Evolutionary conservation across 2,888 invertebrate genomes (phyloP).

Genomic region (Allacma fusca): DNA sequence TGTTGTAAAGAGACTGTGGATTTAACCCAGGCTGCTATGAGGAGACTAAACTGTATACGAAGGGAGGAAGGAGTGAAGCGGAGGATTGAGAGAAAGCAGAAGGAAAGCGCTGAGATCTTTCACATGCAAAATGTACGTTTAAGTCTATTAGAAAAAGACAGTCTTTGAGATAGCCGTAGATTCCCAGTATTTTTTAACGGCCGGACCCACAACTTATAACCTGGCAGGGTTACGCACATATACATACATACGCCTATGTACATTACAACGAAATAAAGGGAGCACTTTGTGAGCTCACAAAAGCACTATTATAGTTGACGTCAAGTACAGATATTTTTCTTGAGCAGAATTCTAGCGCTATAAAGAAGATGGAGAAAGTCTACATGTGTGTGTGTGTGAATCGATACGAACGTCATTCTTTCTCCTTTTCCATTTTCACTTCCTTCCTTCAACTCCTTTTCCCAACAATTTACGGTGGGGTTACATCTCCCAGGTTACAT

Average conservation of each 20-base stretch:
- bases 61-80: too few relatives aligned
- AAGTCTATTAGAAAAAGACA: conserved; percentile 14
- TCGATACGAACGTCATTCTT: neutral
- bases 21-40: too few relatives aligned
- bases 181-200: too few relatives aligned
- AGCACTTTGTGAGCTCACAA: neutral
- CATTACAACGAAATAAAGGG: too few relatives aligned
- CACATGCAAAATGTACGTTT: conserved; percentile 7
- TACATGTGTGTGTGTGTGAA: neutral
- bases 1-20: too few relatives aligned
- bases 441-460: neutral
- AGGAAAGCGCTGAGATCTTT: neutral
- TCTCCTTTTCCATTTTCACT: conserved; percentile 1
- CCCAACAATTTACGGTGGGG: neutral
- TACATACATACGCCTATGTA: too few relatives aligned
- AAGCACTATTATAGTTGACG: conserved; percentile 4
- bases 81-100: too few relatives aligned
- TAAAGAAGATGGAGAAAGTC: too few relatives aligned
- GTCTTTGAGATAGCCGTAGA: neutral
- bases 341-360: too few relatives aligned
- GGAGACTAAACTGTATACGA: too few relatives aligned
- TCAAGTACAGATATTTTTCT: conserved; percentile 14
- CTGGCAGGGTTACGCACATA: too few relatives aligned
- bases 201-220: too few relatives aligned
- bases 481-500: neutral